Evolutionary conservation across 1,140 invertebrate genomes (phyloP), one percentile per base, ranked within the genome.

Genomic region (Acromyrmex echinatior): DNA sequence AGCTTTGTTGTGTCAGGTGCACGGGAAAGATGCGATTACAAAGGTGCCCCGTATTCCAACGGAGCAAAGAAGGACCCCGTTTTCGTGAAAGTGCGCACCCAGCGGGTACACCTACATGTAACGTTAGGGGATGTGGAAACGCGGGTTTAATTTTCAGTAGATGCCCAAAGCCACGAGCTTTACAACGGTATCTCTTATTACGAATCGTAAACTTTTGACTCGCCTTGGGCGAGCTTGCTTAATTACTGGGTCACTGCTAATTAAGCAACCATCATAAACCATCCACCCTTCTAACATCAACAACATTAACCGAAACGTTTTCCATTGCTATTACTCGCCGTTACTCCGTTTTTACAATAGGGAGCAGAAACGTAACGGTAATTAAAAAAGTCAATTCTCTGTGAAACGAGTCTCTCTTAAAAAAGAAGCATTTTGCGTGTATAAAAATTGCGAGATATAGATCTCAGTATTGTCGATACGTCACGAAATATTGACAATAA

Each of bases 201-300:
- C 39, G 18, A 82, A 82, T 82, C 56, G 68, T 39, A 35, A 74
- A 82, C 70, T 49, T 74, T 35, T n/a, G 39, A 84, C 70, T 63
- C 39, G 80, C 53, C 56, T 66, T 39, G 70, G 14, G 35, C 21
- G 25, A 14, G 18, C 45, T 70, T 31, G 39, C 25, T 60, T 63
- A 74, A 62, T 84, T 74, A 74, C 39, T 62, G 25, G 70, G 39
- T 84, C 80, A 62, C n/a, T 31, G 12, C 16, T 74, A 62, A 84
- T 84, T 62, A 74, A 84, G 14, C n/a, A 16, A 63, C 68, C 14
- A 16, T 28, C 18, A 31, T 76, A 74, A 84, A 84, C 21, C 21
- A 21, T 28, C 12, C 53, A 25, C 18, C 56, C n/a, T 31, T 16
- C 18, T 16, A 76, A 62, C 66, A 18, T 70, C 21, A 49, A 51